Base-by-base conservation (phyloP, 1,140 invertebrate species). In the Sarcophaga peregrina region DNA sequence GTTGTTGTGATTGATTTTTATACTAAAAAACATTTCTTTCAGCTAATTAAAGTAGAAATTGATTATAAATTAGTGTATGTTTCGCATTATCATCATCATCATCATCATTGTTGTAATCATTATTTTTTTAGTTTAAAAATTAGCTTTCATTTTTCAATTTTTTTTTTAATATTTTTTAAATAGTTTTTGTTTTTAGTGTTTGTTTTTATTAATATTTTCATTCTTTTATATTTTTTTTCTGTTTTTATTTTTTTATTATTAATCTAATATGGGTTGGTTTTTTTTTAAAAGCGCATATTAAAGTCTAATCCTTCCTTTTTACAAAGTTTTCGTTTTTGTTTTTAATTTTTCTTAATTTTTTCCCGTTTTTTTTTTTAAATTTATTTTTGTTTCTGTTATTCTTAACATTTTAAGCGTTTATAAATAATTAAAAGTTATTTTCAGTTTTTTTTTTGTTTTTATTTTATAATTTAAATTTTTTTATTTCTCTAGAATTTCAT, bases 31-130 rank as follows among this genome's bases (percentile, higher is more conserved):
- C 17, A 17, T 20, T 37, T 37, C 47, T 78, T 50, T 50, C 75
- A 78, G 75, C 75, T 78, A 78, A 78, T 78, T 20, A 78, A 78
- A 52, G 75, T 78, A 78, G 75, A 78, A 78, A 52, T 78, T 78
- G 75, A 78, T 78, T 78, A 78, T 78, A 78, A 37, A 78, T 50
- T 50, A 50, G 50, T 78, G n/a, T n/a, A n/a, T n/a, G 25, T 37
- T 78, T 47, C 75, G 50, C 75, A 78, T 20, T 78, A 47, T 50
- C 62, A 20, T 20, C 62, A 37, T 37, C 25, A 37, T 37, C 25
- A 37, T 37, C 1, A 37, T 37, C 62, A 72, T 7, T 72, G 62
- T 50, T 50, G 47, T 52, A 52, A 25, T 7, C 62, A 72, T 25
- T 72, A 7, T 72, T 25, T 58, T n/a, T 58, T 13, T 58, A 15